These are phyloP conservation scores for Tetrax tetrax DNA, from an alignment of 2,113 vertebrate genomes.

Conservation along the genomic window DNA sequence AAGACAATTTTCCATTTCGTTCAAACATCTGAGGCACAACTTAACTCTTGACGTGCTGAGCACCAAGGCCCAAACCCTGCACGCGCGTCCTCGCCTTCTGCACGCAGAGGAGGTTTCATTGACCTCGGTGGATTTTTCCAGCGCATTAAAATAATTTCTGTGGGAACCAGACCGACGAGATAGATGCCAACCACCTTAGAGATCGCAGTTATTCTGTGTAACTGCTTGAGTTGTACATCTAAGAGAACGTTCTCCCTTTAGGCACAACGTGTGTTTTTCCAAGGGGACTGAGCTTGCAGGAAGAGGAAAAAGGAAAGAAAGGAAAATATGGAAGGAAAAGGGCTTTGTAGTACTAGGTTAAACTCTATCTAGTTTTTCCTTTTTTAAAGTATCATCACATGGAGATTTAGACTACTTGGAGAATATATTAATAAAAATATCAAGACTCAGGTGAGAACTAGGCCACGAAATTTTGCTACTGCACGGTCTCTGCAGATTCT, in stretches of 20 bases:
- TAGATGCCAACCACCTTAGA: background rate
- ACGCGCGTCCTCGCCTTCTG: background rate
- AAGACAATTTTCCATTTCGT: background rate
- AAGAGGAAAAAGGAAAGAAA: background rate
- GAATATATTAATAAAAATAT: background rate
- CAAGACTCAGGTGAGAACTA: background rate
- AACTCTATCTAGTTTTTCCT: background rate
- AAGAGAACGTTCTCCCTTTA: constrained; percentile 28
- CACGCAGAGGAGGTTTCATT: background rate
- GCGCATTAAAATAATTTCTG: background rate
- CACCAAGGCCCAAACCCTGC: background rate
- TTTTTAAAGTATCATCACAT: background rate
- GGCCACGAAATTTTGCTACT: background rate
- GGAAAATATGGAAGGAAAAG: background rate
- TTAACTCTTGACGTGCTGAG: background rate
- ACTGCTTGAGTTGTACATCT: background rate
- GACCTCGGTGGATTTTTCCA: constrained; percentile 9
- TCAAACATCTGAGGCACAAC: background rate
- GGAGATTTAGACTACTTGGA: background rate
- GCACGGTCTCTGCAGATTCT: background rate
- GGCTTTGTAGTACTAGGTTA: background rate
- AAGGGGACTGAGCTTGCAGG: background rate
- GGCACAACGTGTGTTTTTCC: background rate
- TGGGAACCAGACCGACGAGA: background rate
- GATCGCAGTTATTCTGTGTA: background rate